Conservation (phyloP, 2,797 vertebrate genomes). For the Pampus argenteus region DNA sequence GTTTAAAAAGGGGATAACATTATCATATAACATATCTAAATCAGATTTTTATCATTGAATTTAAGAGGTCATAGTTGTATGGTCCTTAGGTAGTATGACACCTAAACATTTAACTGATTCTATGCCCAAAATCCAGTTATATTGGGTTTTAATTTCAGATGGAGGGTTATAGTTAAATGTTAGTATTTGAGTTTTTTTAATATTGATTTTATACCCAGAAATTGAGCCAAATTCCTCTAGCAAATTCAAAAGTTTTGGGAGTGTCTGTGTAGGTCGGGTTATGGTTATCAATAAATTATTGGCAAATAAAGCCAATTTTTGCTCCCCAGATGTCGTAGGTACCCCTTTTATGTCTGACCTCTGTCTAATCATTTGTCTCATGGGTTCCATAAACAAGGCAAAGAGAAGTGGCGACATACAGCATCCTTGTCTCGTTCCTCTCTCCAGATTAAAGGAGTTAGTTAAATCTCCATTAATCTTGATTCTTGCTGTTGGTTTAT, state of each 20-base stretch:
- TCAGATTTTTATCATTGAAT: slow-evolving; percentile 9
- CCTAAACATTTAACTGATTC: slow-evolving; percentile 4
- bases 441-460: not conserved
- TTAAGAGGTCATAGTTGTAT: not conserved
- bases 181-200: slow-evolving; percentile 3
- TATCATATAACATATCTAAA: slow-evolving; percentile 4
- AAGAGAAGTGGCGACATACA: too few species aligned
- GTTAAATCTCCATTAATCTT: slow-evolving; percentile 23
- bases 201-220: slow-evolving; percentile 11
- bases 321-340: not conserved
- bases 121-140: not conserved
- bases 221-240: not conserved
- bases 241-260: slow-evolving; percentile 15
- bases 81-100: not conserved
- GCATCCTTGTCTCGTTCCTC: too few species aligned
- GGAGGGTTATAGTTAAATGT: not conserved
- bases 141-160: not conserved
- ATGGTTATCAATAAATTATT: slow-evolving; percentile 19
- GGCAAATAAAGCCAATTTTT: slow-evolving; percentile 15
- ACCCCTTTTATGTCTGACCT: too few species aligned
- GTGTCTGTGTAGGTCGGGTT: slow-evolving; percentile 19
- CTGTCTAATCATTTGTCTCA: too few species aligned
- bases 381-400: too few species aligned
- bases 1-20: not conserved
- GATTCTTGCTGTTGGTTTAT: slow-evolving; percentile 3